A percentile compares a stretch with the other conserved stretches of the same genome.
Conservation (phyloP, 2,113 vertebrate species). For the Eretmochelys imbricata region DNA sequence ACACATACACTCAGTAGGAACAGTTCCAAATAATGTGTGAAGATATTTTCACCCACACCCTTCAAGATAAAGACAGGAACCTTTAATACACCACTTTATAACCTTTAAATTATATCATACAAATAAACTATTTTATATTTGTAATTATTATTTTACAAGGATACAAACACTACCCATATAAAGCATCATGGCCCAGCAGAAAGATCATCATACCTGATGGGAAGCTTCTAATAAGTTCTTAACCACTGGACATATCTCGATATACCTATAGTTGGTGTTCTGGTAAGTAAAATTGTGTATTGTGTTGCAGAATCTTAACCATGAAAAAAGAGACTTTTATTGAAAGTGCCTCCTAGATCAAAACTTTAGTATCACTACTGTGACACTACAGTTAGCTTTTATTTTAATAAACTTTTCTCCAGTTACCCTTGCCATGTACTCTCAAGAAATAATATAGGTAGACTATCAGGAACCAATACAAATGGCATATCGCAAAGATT, state of each 20-base stretch:
- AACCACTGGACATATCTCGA: background rate
- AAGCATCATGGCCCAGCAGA: background rate
- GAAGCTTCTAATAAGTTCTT: background rate
- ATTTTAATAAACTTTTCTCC: background rate
- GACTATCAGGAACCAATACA: background rate
- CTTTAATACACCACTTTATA: background rate
- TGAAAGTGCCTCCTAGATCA: background rate
- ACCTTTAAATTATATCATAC: background rate
- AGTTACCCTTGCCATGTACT: background rate
- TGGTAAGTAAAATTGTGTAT: background rate
- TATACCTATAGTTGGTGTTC: background rate
- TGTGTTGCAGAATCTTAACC: background rate
- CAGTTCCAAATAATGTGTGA: background rate
- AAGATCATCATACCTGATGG: background rate
- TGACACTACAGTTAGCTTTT: background rate
- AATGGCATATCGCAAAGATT: background rate
- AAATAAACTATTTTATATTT: background rate
- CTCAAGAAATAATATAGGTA: background rate
- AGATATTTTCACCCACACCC: background rate
- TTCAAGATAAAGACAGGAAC: background rate
- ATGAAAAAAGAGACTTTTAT: background rate
- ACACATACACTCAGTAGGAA: background rate
- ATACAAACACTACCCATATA: background rate
- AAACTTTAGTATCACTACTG: background rate
- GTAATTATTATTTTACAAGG: background rate